Evolutionary conservation across 2,888 invertebrate genomes (phyloP).

Genomic region (Opisthograptis luteolata): DNA sequence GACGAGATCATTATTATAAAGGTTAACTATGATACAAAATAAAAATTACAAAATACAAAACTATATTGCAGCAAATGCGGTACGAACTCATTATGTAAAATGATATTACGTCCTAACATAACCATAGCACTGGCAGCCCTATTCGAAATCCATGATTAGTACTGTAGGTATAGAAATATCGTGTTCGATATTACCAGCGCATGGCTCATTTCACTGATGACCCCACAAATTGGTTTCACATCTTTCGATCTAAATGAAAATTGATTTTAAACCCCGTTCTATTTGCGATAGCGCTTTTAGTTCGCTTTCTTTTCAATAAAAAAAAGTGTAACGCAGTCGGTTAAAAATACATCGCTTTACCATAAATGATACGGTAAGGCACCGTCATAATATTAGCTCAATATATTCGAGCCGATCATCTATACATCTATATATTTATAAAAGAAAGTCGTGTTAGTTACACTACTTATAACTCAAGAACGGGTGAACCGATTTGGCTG

Average conservation of each 20-base stretch:
- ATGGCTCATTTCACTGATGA: slow-evolving; percentile 37
- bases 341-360: slow-evolving; percentile 7
- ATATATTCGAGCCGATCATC: slow-evolving; percentile 39
- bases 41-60: too few relatives aligned
- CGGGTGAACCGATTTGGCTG: too few relatives aligned
- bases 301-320: slow-evolving; percentile 8
- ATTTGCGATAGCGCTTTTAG: slow-evolving; percentile 12
- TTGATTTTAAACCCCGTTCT: slow-evolving; percentile 33
- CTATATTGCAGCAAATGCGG: too few relatives aligned
- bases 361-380: slow-evolving; percentile 6
- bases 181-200: slow-evolving; percentile 20
- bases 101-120: too few relatives aligned
- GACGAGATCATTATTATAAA: too few relatives aligned
- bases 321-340: slow-evolving; percentile 1
- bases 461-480: too few relatives aligned
- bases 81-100: too few relatives aligned
- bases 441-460: too few relatives aligned
- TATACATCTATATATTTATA: too few relatives aligned
- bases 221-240: slow-evolving; percentile 41
- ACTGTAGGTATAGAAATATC: slow-evolving; percentile 12
- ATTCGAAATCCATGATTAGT: not conserved
- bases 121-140: slow-evolving; percentile 7
- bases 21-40: too few relatives aligned
- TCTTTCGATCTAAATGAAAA: slow-evolving; percentile 39
- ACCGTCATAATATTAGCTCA: slow-evolving; percentile 41